Evolutionary conservation across 2,888 invertebrate species (phyloP).

Genomic region (Scelioninae gen. 1): DNA sequence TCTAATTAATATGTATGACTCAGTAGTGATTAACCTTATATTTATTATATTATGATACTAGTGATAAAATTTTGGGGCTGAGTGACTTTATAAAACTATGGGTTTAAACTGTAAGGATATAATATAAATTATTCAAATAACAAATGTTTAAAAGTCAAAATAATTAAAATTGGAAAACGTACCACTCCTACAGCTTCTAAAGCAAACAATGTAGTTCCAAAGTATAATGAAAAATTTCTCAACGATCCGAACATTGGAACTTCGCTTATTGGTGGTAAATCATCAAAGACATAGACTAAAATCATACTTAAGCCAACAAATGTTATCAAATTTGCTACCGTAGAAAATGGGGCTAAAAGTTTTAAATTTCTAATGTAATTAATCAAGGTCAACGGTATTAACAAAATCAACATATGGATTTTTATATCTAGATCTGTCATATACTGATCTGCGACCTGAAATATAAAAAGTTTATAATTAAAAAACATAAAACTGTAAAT

Average conservation of each 20-base stretch:
- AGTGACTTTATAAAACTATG: too few relatives aligned
- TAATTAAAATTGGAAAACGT: conserved; percentile 80
- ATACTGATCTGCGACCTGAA: conserved; percentile 85
- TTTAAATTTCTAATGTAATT: conserved; percentile 91
- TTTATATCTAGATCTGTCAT: conserved; percentile 85
- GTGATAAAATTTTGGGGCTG: too few relatives aligned
- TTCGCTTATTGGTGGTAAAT: conserved; percentile 86
- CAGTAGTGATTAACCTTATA: too few relatives aligned
- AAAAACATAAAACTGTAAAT: too few relatives aligned
- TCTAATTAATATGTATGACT: too few relatives aligned
- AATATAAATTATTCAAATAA: too few relatives aligned
- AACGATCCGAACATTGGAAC: conserved; percentile 85
- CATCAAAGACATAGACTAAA: conserved; percentile 89
- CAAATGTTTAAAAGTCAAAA: too few relatives aligned
- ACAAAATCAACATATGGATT: conserved; percentile 89
- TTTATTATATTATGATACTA: too few relatives aligned
- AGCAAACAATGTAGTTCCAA: conserved; percentile 96
- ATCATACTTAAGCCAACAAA: conserved; percentile 91
- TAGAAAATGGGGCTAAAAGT: conserved; percentile 92
- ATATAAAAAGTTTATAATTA: conserved; percentile 8
- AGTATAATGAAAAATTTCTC: conserved; percentile 90
- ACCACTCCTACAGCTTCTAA: conserved; percentile 93
- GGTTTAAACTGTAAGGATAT: too few relatives aligned
- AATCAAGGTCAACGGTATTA: conserved; percentile 89
- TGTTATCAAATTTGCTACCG: conserved; percentile 92